Percentiles rank a stretch among this genome's conserved stretches.
Conservation (phyloP, 2,113 vertebrate species). For the Mus spicilegus region DNA sequence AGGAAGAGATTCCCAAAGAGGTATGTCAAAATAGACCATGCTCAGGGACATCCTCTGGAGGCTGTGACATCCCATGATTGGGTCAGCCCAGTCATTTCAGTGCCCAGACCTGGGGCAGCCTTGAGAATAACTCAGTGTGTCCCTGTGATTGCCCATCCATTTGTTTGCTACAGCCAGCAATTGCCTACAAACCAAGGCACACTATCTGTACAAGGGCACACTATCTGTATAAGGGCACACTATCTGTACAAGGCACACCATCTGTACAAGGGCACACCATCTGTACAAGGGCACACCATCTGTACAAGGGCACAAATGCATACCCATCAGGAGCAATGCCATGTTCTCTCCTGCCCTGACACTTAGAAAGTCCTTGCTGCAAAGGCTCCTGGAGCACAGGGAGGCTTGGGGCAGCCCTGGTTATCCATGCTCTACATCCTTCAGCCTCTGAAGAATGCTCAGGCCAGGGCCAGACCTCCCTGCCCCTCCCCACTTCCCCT, state of each 20-base stretch:
- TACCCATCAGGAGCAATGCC: background rate
- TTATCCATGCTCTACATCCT: background rate
- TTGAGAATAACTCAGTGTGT: background rate
- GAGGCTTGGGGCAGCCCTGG: background rate
- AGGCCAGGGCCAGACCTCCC: background rate
- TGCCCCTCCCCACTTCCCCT: too few relatives aligned
- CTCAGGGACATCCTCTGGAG: background rate
- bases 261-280: background rate
- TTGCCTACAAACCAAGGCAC: background rate
- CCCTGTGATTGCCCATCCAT: background rate
- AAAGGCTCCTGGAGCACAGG: background rate
- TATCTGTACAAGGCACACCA: background rate
- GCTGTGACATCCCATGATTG: rapidly evolving
- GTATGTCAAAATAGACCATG: background rate
- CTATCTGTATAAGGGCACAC: too few relatives aligned
- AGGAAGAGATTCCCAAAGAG: background rate
- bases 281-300: too few relatives aligned
- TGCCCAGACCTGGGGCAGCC: background rate
- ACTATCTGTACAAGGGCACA: background rate
- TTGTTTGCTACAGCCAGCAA: background rate
- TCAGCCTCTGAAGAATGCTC: background rate
- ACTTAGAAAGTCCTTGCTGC: background rate
- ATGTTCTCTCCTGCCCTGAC: rapidly evolving
- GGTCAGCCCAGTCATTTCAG: background rate
- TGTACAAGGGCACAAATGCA: background rate